Conservation (phyloP, 2,797 vertebrate genomes). For the Lindbergichthys nudifrons region DNA sequence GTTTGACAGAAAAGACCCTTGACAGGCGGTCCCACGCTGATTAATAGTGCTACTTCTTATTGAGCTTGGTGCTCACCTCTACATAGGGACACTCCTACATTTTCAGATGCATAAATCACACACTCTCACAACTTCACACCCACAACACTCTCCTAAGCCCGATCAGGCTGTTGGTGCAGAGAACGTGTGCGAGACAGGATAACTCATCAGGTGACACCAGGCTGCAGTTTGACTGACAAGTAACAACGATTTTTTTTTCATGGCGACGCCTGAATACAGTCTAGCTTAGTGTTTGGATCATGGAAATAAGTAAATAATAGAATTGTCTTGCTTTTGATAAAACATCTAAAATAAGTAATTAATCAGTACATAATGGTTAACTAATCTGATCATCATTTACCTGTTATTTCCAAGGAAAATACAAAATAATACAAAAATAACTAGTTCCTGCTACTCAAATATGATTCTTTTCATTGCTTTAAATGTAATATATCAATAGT, state of each 20-base stretch:
- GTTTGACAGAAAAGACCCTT: conserved; percentile 57
- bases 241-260: conserved; percentile 8
- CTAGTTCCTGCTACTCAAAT: not conserved
- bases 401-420: not conserved
- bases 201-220: conserved; percentile 51
- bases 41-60: conserved; percentile 59
- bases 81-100: conserved; percentile 13
- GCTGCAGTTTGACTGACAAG: conserved; percentile 32
- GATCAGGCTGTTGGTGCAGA: conserved; percentile 21
- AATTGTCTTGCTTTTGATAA: not conserved
- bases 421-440: too few relatives aligned
- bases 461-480: not conserved
- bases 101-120: conserved; percentile 31
- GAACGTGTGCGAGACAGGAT: conserved; percentile 24
- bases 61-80: conserved; percentile 32
- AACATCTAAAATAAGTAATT: not conserved
- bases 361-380: not conserved
- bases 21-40: conserved; percentile 22
- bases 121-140: conserved; percentile 8
- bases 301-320: not conserved
- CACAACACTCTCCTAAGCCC: conserved; percentile 11
- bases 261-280: not conserved
- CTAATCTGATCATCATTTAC: not conserved
- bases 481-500: too few relatives aligned
- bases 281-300: not conserved